phyloP scores from a whole-genome alignment of 2,888 invertebrate genomes.

The Horisme vitalbata region DNA sequence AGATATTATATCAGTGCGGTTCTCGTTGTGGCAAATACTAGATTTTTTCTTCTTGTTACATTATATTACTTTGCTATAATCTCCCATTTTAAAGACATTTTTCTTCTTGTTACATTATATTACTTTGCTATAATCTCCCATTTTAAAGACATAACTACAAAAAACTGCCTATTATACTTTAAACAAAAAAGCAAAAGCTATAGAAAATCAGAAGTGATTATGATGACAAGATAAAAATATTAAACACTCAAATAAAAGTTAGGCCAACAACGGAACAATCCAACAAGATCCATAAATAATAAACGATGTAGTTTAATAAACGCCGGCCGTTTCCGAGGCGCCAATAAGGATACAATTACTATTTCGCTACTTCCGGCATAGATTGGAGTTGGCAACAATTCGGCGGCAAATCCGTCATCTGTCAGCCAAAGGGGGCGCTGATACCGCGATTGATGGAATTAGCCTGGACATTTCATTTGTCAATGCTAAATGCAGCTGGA shows the following conservation, averaged over 20 bases:
- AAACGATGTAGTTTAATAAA: conserved; percentile 3
- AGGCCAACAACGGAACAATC: background rate
- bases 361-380: conserved; percentile 11
- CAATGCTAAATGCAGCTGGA: background rate
- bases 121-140: too few species aligned
- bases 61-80: too few species aligned
- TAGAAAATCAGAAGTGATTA: too few species aligned
- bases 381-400: background rate
- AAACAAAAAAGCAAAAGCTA: too few species aligned
- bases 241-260: background rate
- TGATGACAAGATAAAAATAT: too few species aligned
- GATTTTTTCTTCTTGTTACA: too few species aligned
- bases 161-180: too few species aligned
- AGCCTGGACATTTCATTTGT: background rate
- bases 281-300: conserved; percentile 15
- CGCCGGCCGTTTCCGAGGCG: conserved; percentile 4
- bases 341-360: conserved; percentile 22
- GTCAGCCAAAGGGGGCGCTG: background rate
- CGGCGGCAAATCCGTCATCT: conserved; percentile 1
- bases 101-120: too few species aligned
- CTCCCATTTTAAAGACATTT: too few species aligned
- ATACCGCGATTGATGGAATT: background rate
- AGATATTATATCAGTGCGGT: too few species aligned
- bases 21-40: too few species aligned
- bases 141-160: too few species aligned